These are phyloP conservation scores for human DNA, from an alignment of 2,113 vertebrate species.

Conservation along the genomic window DNA sequence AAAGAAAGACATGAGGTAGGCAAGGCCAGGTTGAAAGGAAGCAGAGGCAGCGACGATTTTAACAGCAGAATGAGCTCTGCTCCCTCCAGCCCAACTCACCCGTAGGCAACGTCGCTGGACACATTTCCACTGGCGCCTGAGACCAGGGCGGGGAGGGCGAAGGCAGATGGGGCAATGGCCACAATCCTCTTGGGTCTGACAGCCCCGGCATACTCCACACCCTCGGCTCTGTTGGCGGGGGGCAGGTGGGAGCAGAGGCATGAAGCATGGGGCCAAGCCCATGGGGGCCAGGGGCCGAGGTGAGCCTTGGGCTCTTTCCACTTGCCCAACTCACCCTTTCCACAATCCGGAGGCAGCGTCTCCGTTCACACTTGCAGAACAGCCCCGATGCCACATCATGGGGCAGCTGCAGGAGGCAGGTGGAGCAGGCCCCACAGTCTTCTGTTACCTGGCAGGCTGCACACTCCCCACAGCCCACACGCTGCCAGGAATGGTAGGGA, in stretches of 20 bases:
- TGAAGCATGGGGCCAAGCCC: not conserved
- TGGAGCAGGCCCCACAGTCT: conserved; percentile 82
- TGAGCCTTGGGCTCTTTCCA: conserved; percentile 33
- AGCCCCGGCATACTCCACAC: conserved; percentile 90
- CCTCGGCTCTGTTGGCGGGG: conserved; percentile 84
- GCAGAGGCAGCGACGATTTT: conserved; percentile 8
- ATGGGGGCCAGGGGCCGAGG: not conserved
- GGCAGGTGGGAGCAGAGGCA: not conserved
- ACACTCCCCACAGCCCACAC: conserved; percentile 82
- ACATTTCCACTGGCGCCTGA: conserved; percentile 80
- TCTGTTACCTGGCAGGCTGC: conserved; percentile 77
- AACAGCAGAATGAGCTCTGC: conserved; percentile 46
- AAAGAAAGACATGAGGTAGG: conserved; percentile 59
- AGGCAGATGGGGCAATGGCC: conserved; percentile 89
- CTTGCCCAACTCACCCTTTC: conserved; percentile 74
- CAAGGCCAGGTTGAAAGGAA: conserved; percentile 6
- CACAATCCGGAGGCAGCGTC: conserved; percentile 82
- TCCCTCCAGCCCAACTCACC: conserved; percentile 60
- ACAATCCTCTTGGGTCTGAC: conserved; percentile 88
- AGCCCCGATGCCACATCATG: conserved; percentile 71
- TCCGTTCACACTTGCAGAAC: conserved; percentile 80
- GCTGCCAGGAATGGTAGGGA: conserved; percentile 71
- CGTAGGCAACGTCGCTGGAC: conserved; percentile 80
- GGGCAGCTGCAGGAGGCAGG: conserved; percentile 76
- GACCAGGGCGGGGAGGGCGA: conserved; percentile 75